phyloP scores from a whole-genome alignment of 2,888 invertebrate genomes.

The Meloe dianella region DNA sequence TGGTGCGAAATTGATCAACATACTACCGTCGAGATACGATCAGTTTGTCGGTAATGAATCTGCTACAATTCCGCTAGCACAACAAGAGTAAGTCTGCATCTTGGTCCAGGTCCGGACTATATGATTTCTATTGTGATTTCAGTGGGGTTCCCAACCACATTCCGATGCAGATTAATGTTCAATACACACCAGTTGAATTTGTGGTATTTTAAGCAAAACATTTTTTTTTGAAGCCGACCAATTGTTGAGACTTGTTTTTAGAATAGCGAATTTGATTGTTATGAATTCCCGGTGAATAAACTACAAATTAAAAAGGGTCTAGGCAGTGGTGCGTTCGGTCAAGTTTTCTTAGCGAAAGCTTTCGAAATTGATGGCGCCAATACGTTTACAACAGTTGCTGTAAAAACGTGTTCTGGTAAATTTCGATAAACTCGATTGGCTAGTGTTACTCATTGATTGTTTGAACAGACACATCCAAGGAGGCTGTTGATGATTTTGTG shows the following conservation, averaged over 20 bases:
- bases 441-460: too few relatives aligned
- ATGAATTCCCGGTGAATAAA: constrained; percentile 51
- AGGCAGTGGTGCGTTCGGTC: constrained; percentile 79
- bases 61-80: constrained; percentile 3
- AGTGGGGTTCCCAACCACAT: background rate
- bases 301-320: constrained; percentile 58
- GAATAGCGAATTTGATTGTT: constrained; percentile 44
- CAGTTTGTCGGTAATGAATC: constrained; percentile 1
- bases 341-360: constrained; percentile 71
- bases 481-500: constrained; percentile 73
- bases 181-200: constrained; percentile 22
- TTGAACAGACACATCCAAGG: constrained; percentile 56
- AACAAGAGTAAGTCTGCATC: background rate
- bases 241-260: constrained; percentile 22
- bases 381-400: constrained; percentile 68
- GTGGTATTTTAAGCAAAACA: constrained; percentile 9
- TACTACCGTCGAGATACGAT: constrained; percentile 3
- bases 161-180: constrained; percentile 19
- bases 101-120: too few relatives aligned
- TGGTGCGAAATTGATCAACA: background rate
- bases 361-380: constrained; percentile 61
- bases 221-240: background rate
- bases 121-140: too few relatives aligned
- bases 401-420: constrained; percentile 69
- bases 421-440: too few relatives aligned